Percentiles rank a stretch among this genome's conserved stretches.
These are phyloP conservation scores for Dryobota labecula DNA, from an alignment of 2,888 invertebrate genomes.

Conservation along the genomic window DNA sequence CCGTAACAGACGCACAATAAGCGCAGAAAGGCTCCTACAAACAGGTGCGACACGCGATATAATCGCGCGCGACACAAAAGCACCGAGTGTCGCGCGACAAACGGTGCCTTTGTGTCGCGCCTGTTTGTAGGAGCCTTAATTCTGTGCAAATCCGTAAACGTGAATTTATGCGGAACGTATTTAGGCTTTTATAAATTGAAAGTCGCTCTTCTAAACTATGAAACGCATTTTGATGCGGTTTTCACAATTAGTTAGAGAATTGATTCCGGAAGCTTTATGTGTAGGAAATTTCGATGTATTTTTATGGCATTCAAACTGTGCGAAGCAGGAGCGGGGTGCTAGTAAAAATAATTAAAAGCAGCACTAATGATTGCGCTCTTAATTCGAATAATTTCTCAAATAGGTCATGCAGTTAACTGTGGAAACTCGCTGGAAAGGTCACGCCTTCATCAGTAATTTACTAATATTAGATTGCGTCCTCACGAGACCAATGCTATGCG, in stretches of 20 bases:
- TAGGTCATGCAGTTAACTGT: conserved; percentile 41
- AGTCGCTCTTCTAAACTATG: not conserved
- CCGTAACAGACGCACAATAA: not conserved
- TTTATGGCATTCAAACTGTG: not conserved
- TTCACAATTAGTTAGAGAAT: not conserved
- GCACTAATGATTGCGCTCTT: conserved; percentile 38
- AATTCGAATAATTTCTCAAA: conserved; percentile 40
- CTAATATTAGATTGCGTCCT: conserved; percentile 38
- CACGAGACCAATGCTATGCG: conserved; percentile 12
- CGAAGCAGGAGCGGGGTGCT: not conserved
- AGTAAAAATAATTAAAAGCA: conserved; percentile 31
- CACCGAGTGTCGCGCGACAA: too few species aligned
- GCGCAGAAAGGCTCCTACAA: too few species aligned
- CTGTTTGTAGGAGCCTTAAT: too few species aligned
- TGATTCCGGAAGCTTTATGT: not conserved
- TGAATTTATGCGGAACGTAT: not conserved
- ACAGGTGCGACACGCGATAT: too few species aligned
- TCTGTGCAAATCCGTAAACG: not conserved
- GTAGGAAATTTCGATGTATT: not conserved
- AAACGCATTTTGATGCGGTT: not conserved
- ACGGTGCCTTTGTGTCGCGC: too few species aligned
- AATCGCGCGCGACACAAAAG: too few species aligned
- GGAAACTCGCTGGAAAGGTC: conserved; percentile 30
- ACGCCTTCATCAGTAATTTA: conserved; percentile 36
- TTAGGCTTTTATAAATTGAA: too few species aligned